Base-by-base conservation (phyloP, 2,797 vertebrate species). In the Cetoscarus ocellatus region DNA sequence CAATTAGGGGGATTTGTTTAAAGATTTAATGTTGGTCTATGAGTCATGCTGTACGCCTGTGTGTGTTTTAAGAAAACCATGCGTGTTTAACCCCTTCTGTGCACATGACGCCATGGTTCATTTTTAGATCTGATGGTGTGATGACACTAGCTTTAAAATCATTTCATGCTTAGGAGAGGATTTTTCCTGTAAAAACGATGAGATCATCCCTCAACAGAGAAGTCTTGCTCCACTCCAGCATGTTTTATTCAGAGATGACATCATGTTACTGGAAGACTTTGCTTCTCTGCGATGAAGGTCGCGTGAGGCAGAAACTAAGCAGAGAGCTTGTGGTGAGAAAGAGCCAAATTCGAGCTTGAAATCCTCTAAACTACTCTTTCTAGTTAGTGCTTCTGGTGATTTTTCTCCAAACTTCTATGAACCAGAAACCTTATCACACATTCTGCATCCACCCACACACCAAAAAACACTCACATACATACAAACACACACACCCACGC, bases 231-330 rank as follows among this genome's bases (percentile, higher is more conserved):
- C 4, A 27, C 71, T 78, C 61, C 15, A 34, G 15, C 77, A 89
- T 91, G 88, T 91, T 91, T 90, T 88, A 91, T 91, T 88, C 88
- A 90, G 82, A 57, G 84, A 86, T 91, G 90, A 91, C 83, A 87
- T 91, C 88, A 91, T 91, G 66, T 75, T 84, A 70, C 80, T 70
- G 79, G 86, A 87, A 88, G 82, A 84, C 76, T 83, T 73, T 34
- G 63, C 75, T 61, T 74, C 73, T 27, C 69, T 79, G 62, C 73
- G 44, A 34, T 55, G 77, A 75, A 84, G 86, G 88, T 87, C 81
- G 62, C 52, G 53, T 50, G 61, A 77, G 53, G 73, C 73, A 78
- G 58, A 70, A 77, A 69, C n/a, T 59, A 15, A 44, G 60, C 63
- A 50, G 58, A 63, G 50, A 61, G 59, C 34, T 39, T 47, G 2